These are phyloP conservation scores for Dysdera silvatica DNA, from an alignment of 1,140 invertebrate genomes.

Conservation along the genomic window DNA sequence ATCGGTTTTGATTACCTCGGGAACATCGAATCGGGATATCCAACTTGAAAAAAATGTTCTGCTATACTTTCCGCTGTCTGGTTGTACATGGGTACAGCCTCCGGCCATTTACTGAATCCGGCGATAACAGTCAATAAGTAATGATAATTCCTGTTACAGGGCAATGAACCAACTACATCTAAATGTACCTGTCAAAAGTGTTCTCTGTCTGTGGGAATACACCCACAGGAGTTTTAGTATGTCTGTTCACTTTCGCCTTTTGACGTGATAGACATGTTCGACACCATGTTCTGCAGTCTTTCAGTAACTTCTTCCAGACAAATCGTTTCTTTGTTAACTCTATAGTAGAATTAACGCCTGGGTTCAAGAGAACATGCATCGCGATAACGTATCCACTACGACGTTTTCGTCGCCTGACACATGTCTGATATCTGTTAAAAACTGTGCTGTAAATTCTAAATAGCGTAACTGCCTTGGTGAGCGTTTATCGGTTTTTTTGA, in stretches of 20 bases:
- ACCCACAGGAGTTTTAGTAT: neutral
- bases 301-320: neutral
- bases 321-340: neutral
- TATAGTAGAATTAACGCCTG: conserved; percentile 5
- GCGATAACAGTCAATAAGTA: neutral
- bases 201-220: neutral
- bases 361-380: neutral
- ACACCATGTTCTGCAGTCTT: neutral
- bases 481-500: neutral
- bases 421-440: conserved; percentile 40
- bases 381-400: conserved; percentile 16
- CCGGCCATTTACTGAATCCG: neutral
- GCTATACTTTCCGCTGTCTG: neutral
- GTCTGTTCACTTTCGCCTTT: neutral
- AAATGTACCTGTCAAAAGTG: neutral
- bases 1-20: neutral
- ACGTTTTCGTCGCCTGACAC: conserved; percentile 40
- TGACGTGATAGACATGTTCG: neutral
- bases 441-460: conserved; percentile 42
- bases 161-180: neutral
- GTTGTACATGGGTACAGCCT: neutral
- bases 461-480: conserved; percentile 28
- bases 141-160: neutral
- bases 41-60: neutral
- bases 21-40: neutral